Conservation (phyloP, 2,113 vertebrate species). For the Pachycephala philippinensis region DNA sequence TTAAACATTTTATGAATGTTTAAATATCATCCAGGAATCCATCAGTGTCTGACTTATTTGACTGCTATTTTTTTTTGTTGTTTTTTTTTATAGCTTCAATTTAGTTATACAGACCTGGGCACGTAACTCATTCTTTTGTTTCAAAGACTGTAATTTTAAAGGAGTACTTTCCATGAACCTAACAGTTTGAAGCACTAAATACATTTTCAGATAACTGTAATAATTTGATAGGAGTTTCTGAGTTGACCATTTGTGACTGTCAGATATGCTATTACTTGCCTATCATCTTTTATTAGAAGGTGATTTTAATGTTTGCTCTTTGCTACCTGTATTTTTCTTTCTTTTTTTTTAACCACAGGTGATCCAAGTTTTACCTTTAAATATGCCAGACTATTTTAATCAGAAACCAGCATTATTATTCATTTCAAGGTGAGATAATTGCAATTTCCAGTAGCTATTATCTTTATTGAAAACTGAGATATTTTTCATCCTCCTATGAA, state of each 20-base stretch:
- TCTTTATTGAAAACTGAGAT: neutral
- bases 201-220: neutral
- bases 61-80: neutral
- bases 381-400: neutral
- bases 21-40: slow-evolving; percentile 30
- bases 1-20: slow-evolving; percentile 23
- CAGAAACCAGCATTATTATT: neutral
- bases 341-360: neutral
- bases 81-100: neutral
- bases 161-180: neutral
- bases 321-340: neutral
- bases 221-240: neutral
- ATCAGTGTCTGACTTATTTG: neutral
- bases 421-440: neutral
- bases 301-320: neutral
- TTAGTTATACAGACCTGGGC: neutral
- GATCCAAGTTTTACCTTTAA: neutral
- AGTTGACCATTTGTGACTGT: slow-evolving; percentile 2
- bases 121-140: slow-evolving; percentile 14
- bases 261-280: neutral
- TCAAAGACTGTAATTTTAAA: slow-evolving; percentile 6
- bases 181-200: neutral
- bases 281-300: neutral
- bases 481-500: neutral
- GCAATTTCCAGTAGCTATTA: neutral